A percentile compares a stretch with the other conserved stretches of the same genome.
Conservation (phyloP, 1,140 invertebrate genomes). For the Aphis craccivora region DNA sequence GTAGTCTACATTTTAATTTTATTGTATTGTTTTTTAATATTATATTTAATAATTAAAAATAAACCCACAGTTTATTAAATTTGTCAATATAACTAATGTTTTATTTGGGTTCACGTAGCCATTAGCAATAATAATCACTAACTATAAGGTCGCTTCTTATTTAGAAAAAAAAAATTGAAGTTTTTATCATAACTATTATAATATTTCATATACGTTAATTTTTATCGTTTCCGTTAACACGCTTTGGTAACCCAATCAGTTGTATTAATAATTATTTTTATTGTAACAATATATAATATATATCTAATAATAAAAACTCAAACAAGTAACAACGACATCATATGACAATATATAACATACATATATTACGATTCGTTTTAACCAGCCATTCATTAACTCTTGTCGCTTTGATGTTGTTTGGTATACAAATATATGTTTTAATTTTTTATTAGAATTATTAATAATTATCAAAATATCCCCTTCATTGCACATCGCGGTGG, state of each 20-base stretch:
- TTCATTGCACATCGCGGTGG: constrained; percentile 24
- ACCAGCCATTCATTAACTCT: background rate
- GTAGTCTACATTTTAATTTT: background rate
- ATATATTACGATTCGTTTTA: background rate
- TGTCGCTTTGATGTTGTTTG: constrained; percentile 13
- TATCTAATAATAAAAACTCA: background rate
- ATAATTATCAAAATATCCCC: constrained; percentile 26
- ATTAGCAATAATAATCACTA: background rate
- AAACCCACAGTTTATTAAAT: background rate
- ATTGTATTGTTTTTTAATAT: background rate
- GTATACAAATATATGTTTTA: background rate
- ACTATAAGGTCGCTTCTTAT: background rate
- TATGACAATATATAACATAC: background rate
- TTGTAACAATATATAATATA: background rate
- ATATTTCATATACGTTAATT: background rate
- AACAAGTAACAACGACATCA: background rate
- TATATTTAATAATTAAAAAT: background rate
- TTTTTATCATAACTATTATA: background rate
- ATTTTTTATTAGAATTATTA: constrained; percentile 21
- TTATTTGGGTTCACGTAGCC: background rate
- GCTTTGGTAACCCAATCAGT: background rate
- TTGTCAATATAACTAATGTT: background rate
- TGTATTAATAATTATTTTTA: background rate
- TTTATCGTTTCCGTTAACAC: constrained; percentile 35
- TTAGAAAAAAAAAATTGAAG: background rate